phyloP scores from a whole-genome alignment of 2,113 vertebrate genomes.

The Microtus richardsoni region DNA sequence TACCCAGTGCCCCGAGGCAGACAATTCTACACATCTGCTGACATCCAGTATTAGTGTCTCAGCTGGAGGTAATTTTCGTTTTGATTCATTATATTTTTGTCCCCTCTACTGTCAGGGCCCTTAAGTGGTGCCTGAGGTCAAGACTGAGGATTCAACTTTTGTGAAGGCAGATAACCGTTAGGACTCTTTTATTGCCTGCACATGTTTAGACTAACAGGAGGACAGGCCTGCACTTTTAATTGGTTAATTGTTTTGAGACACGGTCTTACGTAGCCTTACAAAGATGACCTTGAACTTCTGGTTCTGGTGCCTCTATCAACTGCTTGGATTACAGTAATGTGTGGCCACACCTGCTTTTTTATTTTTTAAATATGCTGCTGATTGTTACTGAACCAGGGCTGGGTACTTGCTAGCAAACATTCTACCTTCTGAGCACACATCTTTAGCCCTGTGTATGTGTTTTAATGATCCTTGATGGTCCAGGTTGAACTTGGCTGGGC shows the following conservation, averaged over 20 bases:
- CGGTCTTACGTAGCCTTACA: not conserved
- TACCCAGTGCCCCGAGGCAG: rapidly evolving
- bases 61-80: not conserved
- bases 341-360: not conserved
- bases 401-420: not conserved
- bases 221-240: not conserved
- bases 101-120: too few relatives aligned
- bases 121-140: not conserved
- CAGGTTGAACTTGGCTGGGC: not conserved
- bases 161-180: not conserved
- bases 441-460: not conserved
- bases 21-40: rapidly evolving
- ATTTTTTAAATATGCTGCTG: not conserved
- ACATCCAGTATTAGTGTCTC: not conserved
- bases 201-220: not conserved
- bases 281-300: not conserved
- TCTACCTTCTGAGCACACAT: not conserved
- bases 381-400: not conserved
- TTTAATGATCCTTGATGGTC: rapidly evolving
- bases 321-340: not conserved
- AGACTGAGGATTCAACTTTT: not conserved
- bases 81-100: not conserved
- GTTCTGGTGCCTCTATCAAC: not conserved
- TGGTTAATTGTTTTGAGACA: not conserved
- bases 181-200: not conserved